Conservation (phyloP, 2,797 vertebrate genomes). For the Sphaeramia orbicularis region DNA sequence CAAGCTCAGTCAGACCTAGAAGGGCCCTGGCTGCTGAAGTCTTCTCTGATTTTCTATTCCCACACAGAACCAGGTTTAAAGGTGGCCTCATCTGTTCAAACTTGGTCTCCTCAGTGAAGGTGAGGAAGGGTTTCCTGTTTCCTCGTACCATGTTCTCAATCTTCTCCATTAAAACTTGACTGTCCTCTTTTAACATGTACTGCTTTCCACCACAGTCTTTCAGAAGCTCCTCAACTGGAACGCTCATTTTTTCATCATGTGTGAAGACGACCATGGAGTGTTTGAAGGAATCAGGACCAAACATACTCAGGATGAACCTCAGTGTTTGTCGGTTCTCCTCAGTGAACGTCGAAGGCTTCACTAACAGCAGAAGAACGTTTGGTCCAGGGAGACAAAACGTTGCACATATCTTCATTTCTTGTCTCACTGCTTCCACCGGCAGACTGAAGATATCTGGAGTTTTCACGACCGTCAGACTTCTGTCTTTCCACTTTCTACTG, state of each 20-base stretch:
- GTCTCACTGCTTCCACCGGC: not conserved
- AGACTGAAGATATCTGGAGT: constrained; percentile 22
- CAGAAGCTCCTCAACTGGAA: not conserved
- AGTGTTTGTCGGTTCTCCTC: not conserved
- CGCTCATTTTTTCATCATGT: not conserved
- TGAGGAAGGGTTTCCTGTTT: not conserved
- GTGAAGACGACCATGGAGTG: not conserved
- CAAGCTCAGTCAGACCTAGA: too few relatives aligned
- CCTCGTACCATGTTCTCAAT: not conserved
- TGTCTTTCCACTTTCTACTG: not conserved
- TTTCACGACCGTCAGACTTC: constrained; percentile 4
- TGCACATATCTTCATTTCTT: not conserved
- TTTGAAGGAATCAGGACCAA: constrained; percentile 7
- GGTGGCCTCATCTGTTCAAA: too few relatives aligned
- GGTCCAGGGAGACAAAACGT: not conserved
- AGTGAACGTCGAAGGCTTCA: constrained; percentile 12
- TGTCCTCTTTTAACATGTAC: not conserved
- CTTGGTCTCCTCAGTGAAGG: not conserved
- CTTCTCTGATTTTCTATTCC: too few relatives aligned
- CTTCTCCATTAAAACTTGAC: constrained; percentile 6
- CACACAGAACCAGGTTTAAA: too few relatives aligned
- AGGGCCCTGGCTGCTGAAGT: too few relatives aligned
- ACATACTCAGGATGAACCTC: not conserved
- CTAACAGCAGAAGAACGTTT: constrained; percentile 22
- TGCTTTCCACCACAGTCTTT: constrained; percentile 9